Conservation (phyloP, 2,888 invertebrate genomes). For the Sinhomidia bicolor region DNA sequence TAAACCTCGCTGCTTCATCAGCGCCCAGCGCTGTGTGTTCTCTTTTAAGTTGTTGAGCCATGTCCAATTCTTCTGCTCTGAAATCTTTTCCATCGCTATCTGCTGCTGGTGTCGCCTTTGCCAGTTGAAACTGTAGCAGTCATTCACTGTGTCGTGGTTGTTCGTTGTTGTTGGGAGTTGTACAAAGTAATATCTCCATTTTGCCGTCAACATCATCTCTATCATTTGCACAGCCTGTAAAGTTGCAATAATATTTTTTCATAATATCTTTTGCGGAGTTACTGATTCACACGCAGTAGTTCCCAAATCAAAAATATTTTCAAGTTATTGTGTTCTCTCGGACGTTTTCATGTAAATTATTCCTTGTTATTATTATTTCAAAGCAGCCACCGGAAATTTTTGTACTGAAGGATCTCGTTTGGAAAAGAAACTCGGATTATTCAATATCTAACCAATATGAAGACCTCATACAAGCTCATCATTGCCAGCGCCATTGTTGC, state of each 20-base stretch:
- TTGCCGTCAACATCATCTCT: neutral
- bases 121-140: constrained; percentile 53
- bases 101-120: neutral
- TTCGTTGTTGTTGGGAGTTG: constrained; percentile 35
- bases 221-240: neutral
- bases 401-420: neutral
- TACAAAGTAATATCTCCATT: constrained; percentile 17
- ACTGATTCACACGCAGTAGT: neutral
- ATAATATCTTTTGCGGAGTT: constrained; percentile 14
- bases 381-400: neutral
- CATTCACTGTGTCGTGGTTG: constrained; percentile 28
- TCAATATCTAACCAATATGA: constrained; percentile 42
- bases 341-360: neutral
- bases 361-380: constrained; percentile 29
- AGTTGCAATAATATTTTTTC: neutral
- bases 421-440: neutral
- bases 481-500: constrained; percentile 53
- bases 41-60: constrained; percentile 38
- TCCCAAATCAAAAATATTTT: constrained; percentile 7
- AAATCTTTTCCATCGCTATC: constrained; percentile 38
- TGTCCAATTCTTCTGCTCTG: constrained; percentile 44
- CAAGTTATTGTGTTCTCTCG: constrained; percentile 12
- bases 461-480: constrained; percentile 62
- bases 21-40: neutral
- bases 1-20: neutral